Evolutionary conservation across 2,797 vertebrate species (phyloP).

Genomic region (Cyprinella venusta): DNA sequence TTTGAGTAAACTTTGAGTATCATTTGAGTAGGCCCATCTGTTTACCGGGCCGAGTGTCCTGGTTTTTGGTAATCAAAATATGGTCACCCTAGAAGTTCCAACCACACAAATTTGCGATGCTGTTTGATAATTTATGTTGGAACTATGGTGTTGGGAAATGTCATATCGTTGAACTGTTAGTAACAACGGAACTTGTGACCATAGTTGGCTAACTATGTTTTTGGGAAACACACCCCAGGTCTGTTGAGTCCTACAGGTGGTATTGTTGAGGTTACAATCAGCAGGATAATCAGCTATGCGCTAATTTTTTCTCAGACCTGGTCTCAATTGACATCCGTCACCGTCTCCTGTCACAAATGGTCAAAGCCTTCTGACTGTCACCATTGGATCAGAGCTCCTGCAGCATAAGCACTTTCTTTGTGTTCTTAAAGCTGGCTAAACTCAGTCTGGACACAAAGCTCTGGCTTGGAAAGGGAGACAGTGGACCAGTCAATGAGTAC

Average conservation of each 20-base stretch:
- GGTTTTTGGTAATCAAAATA: no score
- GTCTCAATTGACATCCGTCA: slow-evolving; percentile 63
- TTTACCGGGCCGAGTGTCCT: no score
- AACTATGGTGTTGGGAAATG: neutral
- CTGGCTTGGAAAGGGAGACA: slow-evolving; percentile 56
- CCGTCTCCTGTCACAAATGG: slow-evolving; percentile 67
- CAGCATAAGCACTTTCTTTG: slow-evolving; percentile 75
- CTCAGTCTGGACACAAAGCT: slow-evolving; percentile 67
- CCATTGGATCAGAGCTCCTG: slow-evolving; percentile 63
- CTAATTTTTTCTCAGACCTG: neutral
- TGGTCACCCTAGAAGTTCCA: no score
- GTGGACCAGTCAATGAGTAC: slow-evolving; percentile 56
- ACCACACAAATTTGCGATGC: neutral
- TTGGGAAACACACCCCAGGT: neutral
- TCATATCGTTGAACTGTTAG: neutral
- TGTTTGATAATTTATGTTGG: neutral
- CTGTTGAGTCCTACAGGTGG: neutral
- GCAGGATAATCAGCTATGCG: slow-evolving; percentile 19
- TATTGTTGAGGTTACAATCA: neutral
- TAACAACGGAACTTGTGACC: neutral
- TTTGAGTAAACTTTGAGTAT: no score
- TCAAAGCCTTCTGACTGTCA: slow-evolving; percentile 65
- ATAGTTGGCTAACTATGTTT: neutral
- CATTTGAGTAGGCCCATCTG: no score
- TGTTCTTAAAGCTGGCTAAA: slow-evolving; percentile 73